Conservation (phyloP, 2,797 vertebrate genomes). For the Gymnopithys bicolor region DNA sequence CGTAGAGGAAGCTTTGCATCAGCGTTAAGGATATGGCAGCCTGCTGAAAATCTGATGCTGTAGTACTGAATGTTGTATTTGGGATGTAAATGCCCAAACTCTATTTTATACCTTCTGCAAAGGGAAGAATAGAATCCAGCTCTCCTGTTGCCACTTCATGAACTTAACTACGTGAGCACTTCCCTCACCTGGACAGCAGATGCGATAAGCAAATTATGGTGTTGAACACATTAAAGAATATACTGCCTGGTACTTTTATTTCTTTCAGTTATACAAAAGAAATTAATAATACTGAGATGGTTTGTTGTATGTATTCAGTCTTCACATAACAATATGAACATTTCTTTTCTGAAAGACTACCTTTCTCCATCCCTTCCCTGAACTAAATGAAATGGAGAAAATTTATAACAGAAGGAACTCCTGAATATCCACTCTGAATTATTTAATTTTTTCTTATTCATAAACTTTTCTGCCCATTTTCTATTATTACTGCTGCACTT, state of each 20-base stretch:
- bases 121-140: background rate
- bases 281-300: background rate
- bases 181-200: background rate
- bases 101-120: background rate
- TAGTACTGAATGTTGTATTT: background rate
- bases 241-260: background rate
- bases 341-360: background rate
- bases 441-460: background rate
- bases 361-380: background rate
- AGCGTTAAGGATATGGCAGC: background rate
- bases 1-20: background rate
- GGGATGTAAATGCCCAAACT: background rate
- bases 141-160: background rate
- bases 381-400: background rate
- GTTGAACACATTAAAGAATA: background rate
- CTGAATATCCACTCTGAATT: background rate
- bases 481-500: background rate
- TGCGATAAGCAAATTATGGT: background rate
- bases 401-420: background rate
- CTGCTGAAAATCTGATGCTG: background rate
- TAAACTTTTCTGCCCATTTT: background rate
- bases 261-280: background rate
- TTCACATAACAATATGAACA: fast-evolving
- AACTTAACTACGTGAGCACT: background rate
- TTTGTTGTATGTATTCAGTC: background rate